A percentile compares a stretch with the other conserved stretches of the same genome.
Evolutionary conservation across 2,888 invertebrate species (phyloP).

Genomic region (Gymnoscelis rufifasciata): DNA sequence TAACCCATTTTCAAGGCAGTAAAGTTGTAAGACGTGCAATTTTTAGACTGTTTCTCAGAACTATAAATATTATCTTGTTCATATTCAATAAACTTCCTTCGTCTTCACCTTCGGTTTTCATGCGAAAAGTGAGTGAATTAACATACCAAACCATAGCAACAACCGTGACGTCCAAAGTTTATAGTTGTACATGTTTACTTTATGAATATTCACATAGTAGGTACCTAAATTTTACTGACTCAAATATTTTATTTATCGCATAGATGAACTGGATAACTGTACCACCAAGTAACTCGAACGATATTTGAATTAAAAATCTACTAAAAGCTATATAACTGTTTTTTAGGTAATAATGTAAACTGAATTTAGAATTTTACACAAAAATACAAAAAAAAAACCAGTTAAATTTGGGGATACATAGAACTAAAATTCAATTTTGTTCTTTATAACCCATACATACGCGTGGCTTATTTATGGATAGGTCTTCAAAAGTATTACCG

Average conservation of each 20-base stretch:
- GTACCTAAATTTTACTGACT: conserved; percentile 66
- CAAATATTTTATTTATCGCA: conserved; percentile 47
- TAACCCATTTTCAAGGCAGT: conserved; percentile 24
- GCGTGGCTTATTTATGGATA: too few species aligned
- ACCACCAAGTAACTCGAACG: too few species aligned
- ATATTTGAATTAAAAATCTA: too few species aligned
- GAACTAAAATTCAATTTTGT: too few species aligned
- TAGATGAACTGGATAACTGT: neutral
- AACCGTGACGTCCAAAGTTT: conserved; percentile 60
- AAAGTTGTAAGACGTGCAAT: conserved; percentile 54
- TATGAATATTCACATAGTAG: conserved; percentile 40
- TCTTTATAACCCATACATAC: too few species aligned
- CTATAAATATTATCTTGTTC: conserved; percentile 69
- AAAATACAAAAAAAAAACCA: too few species aligned
- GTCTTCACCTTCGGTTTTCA: conserved; percentile 59
- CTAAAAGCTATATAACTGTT: too few species aligned
- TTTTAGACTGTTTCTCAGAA: conserved; percentile 63
- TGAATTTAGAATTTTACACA: conserved; percentile 27
- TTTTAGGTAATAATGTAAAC: conserved; percentile 19
- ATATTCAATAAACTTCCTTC: conserved; percentile 68
- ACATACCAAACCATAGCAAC: conserved; percentile 57
- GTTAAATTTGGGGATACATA: too few species aligned
- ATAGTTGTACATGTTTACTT: conserved; percentile 65
- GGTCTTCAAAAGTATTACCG: too few species aligned
- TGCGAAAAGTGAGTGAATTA: conserved; percentile 58